Conservation (phyloP, 2,113 vertebrate genomes). For the Aplodontia rufa region DNA sequence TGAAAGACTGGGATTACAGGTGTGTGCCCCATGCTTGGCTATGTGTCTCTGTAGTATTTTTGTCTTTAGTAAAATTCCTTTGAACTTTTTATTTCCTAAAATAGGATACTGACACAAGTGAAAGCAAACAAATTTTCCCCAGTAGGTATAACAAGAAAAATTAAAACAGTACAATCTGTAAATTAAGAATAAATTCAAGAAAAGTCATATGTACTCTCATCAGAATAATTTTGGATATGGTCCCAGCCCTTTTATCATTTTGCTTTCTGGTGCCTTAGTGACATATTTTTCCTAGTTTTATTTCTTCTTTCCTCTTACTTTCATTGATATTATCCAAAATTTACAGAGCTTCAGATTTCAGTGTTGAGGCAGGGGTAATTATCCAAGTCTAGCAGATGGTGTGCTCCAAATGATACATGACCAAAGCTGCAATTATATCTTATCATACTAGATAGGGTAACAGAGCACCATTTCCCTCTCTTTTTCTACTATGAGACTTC, state of each 20-base stretch:
- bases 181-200: background rate
- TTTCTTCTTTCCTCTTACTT: conserved; percentile 7
- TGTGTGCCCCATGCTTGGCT: too few species aligned
- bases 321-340: conserved; percentile 61
- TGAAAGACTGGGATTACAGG: too few species aligned
- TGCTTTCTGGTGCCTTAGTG: background rate
- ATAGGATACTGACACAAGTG: background rate
- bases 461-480: background rate
- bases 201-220: background rate
- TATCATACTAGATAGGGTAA: background rate
- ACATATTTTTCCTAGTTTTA: conserved; percentile 45
- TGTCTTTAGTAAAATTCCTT: background rate
- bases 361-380: conserved; percentile 42
- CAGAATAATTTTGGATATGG: background rate
- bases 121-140: background rate
- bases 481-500: background rate
- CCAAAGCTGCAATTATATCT: background rate
- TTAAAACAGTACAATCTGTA: background rate
- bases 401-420: conserved; percentile 45
- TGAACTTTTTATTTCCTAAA: background rate
- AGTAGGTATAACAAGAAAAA: background rate
- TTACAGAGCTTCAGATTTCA: conserved; percentile 53
- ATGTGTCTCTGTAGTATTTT: background rate
- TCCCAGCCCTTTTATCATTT: background rate
- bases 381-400: conserved; percentile 54